Evolutionary conservation across 2,888 invertebrate species (phyloP), one percentile per base, ranked within the genome.

Genomic region (Polietes domitor): DNA sequence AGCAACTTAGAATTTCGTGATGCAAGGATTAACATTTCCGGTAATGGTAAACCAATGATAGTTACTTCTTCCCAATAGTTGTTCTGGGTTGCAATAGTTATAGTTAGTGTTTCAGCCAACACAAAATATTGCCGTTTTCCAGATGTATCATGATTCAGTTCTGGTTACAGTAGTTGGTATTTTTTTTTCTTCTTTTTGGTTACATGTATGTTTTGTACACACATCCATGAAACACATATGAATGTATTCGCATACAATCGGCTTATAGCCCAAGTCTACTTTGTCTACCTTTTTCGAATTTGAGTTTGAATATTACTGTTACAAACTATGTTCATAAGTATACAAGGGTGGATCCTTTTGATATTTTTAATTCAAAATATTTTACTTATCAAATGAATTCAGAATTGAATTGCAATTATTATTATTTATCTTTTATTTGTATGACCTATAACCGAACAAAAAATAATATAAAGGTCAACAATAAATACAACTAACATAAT

Each of bases 181-280:
- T 32, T 1, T 55, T 73, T 55, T 58, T 50, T n/a, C 47, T 26
- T 63, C 5, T 17, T 72, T n/a, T 71, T 17, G 28, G 15, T 50
- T 61, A 50, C 17, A 43, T 37, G 9, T 43, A 61, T 28, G 37
- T 61, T 70, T 50, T 10, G 55, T 47, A 17, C n/a, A 17, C n/a
- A 50, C 61, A n/a, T 58, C 26, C 24, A 58, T 28, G 32, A 3
- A 5, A 43, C 24, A 32, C 32, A 28, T 72, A 55, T n/a, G 53
- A 78, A 43, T 76, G 76, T 61, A 79, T 81, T 81, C 55, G 77
- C 63, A 55, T 72, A 37, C 74, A 83, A 84, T 80, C 78, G 84
- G 80, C 80, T 84, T 84, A 81, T 75, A 75, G 61, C 32, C 78
- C 41, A 61, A 68, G 75, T 72, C 53, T 37, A 63, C n/a, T 61